A percentile compares a stretch with the other conserved stretches of the same genome.
Evolutionary conservation across 2,797 vertebrate species (phyloP).

Genomic region (Cercopithecus mitis): DNA sequence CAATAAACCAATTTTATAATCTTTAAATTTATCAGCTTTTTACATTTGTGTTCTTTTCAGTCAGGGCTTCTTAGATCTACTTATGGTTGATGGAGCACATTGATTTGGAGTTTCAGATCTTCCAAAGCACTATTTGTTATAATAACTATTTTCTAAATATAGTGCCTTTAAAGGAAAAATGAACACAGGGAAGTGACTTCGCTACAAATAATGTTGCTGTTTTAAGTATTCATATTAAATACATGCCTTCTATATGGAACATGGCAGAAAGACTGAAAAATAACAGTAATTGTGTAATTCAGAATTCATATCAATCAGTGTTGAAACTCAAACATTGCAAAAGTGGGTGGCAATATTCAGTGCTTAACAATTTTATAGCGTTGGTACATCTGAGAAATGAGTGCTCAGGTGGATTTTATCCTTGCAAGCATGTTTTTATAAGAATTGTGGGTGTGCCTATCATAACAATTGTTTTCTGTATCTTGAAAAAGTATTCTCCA

Average conservation of each 20-base stretch:
- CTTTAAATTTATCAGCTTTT: constrained; percentile 80
- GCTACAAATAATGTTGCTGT: constrained; percentile 79
- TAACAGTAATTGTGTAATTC: constrained; percentile 67
- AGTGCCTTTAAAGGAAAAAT: constrained; percentile 41
- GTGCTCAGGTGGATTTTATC: constrained; percentile 85
- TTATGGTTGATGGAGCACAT: constrained; percentile 73
- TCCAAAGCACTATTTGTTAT: constrained; percentile 76
- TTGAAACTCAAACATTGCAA: constrained; percentile 89
- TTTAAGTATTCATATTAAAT: constrained; percentile 79
- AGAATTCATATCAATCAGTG: constrained; percentile 86
- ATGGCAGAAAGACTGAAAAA: constrained; percentile 66
- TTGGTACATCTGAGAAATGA: constrained; percentile 87
- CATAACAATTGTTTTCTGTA: constrained; percentile 88
- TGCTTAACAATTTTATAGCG: constrained; percentile 83
- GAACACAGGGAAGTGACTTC: constrained; percentile 63
- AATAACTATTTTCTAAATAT: constrained; percentile 73
- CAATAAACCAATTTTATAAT: constrained; percentile 84
- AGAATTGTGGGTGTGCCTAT: constrained; percentile 89
- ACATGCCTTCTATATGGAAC: constrained; percentile 64
- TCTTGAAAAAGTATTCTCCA: constrained; percentile 93
- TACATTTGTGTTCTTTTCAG: constrained; percentile 82
- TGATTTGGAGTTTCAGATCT: constrained; percentile 75
- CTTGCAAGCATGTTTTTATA: constrained; percentile 89
- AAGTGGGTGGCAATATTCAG: constrained; percentile 75
- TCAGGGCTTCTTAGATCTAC: constrained; percentile 76